Evolutionary conservation across 2,113 vertebrate genomes (phyloP), one percentile per base, ranked within the genome.

Genomic region (Cariama cristata): DNA sequence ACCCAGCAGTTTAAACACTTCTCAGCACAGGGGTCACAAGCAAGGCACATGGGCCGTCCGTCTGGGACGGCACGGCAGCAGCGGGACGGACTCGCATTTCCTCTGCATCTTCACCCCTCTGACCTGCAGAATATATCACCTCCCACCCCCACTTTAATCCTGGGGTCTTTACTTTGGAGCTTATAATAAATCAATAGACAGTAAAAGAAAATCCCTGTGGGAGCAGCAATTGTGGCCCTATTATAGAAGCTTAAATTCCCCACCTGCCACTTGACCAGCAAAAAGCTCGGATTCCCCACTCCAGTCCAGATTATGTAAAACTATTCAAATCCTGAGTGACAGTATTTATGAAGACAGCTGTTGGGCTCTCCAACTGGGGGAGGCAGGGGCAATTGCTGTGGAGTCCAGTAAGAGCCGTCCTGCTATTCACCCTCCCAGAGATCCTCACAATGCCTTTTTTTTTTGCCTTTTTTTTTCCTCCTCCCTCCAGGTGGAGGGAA

Each of bases 321-420:
- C 91, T 97, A 97, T 96, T 96, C 82, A 97, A 97, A 97, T 97
- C 95, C 95, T 97, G 95, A 97, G 76, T 94, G 95, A 95, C 97
- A 97, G 63, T 62, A 92, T 93, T 97, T 95, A 90, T 81, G 91
- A 95, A 94, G 93, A 93, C 96, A 97, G 95, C 93, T 98, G 96
- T 94, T 94, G 82, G 60, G 27, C 60, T 83, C 52, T 90, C 62
- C 56, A 91, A 1, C 22, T 79, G 52, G 20, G 38, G 19, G 26
- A 90, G 56, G 35, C 49, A 83, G 35, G n/a, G 73, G 45, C 28
- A 76, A 82, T 93, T 53, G 33, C 44, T 53, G 2, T 59, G 52
- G 40, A 93, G 59, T 56, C 59, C 71, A 47, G 13, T 53, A 47
- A 86, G 50, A 71, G 44, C 47, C 67, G 58, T 60, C 32, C 88